Evolutionary conservation across 2,797 vertebrate species (phyloP).

Genomic region (Enteromius anoplus): DNA sequence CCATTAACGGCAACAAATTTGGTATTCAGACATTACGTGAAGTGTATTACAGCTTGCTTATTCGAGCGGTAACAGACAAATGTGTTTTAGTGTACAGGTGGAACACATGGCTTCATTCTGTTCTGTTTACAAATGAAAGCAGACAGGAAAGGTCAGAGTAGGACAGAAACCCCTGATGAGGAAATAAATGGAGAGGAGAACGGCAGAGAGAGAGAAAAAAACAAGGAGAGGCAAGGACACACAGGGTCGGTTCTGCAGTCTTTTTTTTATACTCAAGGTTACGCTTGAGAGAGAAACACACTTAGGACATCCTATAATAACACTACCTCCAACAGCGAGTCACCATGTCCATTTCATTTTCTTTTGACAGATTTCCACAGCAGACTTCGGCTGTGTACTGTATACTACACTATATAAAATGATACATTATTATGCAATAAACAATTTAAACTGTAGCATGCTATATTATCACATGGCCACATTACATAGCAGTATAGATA

Average conservation of each 20-base stretch:
- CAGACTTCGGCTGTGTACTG: background rate
- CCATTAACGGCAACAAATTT: background rate
- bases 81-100: conserved; percentile 17
- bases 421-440: background rate
- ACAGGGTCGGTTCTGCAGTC: background rate
- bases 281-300: conserved; percentile 22
- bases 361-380: background rate
- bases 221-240: conserved; percentile 4
- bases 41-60: background rate
- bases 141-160: conserved; percentile 48
- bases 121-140: conserved; percentile 32
- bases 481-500: background rate
- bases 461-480: background rate
- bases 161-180: conserved; percentile 17
- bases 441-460: background rate
- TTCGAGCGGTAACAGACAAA: conserved; percentile 5
- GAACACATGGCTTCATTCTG: background rate
- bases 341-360: background rate
- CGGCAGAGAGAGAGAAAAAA: background rate
- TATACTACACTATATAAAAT: background rate
- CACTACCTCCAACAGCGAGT: background rate
- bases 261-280: conserved; percentile 52
- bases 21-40: background rate
- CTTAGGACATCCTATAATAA: conserved; percentile 40
- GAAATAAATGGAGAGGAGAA: conserved; percentile 9